Evolutionary conservation across 2,888 invertebrate species (phyloP).

Genomic region (Bombyx huttoni): DNA sequence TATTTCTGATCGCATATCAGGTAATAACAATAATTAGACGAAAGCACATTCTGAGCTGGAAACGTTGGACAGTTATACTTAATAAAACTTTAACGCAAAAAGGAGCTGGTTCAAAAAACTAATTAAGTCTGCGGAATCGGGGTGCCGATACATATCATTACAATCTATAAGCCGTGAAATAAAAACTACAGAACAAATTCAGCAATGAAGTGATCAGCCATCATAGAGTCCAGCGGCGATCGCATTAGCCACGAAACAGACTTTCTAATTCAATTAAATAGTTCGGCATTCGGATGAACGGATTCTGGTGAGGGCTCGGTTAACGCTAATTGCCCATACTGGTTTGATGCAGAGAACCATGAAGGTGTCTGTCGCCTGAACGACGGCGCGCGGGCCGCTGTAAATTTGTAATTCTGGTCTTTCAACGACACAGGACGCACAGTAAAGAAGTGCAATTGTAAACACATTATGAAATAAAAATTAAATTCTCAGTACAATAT

Average conservation of each 20-base stretch:
- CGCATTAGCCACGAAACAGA: not conserved
- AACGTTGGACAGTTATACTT: too few species aligned
- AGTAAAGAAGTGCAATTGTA: not conserved
- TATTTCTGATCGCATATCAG: too few species aligned
- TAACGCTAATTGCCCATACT: too few species aligned
- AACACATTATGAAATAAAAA: not conserved
- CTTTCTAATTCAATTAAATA: too few species aligned
- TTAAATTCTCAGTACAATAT: not conserved
- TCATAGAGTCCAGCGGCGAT: not conserved
- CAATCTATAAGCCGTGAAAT: not conserved
- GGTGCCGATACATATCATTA: not conserved
- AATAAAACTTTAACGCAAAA: too few species aligned
- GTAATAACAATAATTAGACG: too few species aligned
- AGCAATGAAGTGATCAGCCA: not conserved
- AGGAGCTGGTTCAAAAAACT: not conserved
- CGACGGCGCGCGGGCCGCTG: too few species aligned
- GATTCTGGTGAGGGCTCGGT: too few species aligned
- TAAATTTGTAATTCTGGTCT: not conserved
- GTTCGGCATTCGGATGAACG: too few species aligned
- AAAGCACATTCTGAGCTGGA: too few species aligned
- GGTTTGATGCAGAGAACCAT: too few species aligned
- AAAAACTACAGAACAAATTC: not conserved
- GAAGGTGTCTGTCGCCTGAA: too few species aligned
- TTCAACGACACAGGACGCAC: not conserved
- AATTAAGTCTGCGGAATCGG: not conserved